phyloP scores from a whole-genome alignment of 2,113 vertebrate species.

The Tenebrosternarchus preto region DNA sequence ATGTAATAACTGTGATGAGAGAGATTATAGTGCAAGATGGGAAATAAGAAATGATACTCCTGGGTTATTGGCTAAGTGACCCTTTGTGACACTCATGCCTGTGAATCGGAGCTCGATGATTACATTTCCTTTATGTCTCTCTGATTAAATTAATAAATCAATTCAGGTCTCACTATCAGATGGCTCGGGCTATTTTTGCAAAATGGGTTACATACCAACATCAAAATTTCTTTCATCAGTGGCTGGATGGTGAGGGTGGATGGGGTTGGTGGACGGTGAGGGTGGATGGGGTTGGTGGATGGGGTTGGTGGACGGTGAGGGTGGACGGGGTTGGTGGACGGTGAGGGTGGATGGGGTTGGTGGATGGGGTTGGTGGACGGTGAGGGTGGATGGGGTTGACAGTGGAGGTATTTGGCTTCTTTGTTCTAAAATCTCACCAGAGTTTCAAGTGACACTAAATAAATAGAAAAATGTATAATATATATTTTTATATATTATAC shows the following conservation, averaged over 20 bases:
- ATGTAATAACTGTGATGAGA: slow-evolving; percentile 66
- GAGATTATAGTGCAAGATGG: slow-evolving; percentile 69
- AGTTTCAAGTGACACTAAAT: not conserved
- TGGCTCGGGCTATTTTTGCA: slow-evolving; percentile 69
- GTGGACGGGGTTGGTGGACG: slow-evolving; percentile 28
- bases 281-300: too few relatives aligned
- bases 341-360: too few relatives aligned
- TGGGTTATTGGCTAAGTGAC: slow-evolving; percentile 70
- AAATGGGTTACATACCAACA: slow-evolving; percentile 69
- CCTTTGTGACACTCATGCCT: slow-evolving; percentile 65
- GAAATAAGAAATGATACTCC: slow-evolving; percentile 67
- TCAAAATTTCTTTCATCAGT: slow-evolving; percentile 61
- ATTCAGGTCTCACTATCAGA: slow-evolving; percentile 61
- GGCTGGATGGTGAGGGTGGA: slow-evolving; percentile 12
- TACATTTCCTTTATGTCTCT: slow-evolving; percentile 63
- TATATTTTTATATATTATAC: too few relatives aligned
- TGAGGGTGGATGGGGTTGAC: not conserved
- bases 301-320: slow-evolving; percentile 19
- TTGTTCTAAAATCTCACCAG: slow-evolving; percentile 23
- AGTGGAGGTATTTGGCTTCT: slow-evolving; percentile 8
- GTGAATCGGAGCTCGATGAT: slow-evolving; percentile 65
- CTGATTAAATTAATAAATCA: slow-evolving; percentile 79
- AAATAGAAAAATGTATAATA: too few relatives aligned
- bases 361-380: slow-evolving; percentile 33
- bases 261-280: not conserved